phyloP scores from a whole-genome alignment of 2,113 vertebrate species.

The Plecotus auritus region DNA sequence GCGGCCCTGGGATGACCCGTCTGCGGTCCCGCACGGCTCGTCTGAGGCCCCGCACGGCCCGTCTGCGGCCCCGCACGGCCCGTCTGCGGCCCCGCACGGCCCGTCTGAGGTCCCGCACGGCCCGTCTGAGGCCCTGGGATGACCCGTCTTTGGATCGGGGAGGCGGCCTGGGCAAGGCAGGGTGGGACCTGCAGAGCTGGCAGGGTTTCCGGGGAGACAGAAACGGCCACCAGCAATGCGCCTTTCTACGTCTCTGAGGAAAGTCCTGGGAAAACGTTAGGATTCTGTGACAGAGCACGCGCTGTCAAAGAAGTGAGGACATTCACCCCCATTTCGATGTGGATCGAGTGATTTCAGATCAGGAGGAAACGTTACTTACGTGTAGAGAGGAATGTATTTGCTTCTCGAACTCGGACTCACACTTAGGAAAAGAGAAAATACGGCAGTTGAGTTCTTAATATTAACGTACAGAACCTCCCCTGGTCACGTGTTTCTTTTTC shows the following conservation, averaged over 20 bases:
- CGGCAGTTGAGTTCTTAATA: not conserved
- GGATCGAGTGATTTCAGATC: not conserved
- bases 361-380: conserved; percentile 67
- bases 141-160: not conserved
- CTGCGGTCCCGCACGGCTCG: too few species aligned
- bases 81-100: too few species aligned
- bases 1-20: too few species aligned
- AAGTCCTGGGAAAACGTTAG: not conserved
- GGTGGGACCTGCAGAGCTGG: accelerated
- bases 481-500: not conserved
- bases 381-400: conserved; percentile 80
- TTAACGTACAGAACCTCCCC: not conserved
- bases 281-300: not conserved
- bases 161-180: too few species aligned
- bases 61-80: too few species aligned
- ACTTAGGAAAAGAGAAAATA: conserved; percentile 64
- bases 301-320: not conserved
- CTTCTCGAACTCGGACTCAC: conserved; percentile 78
- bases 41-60: too few species aligned
- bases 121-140: not conserved
- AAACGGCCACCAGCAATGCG: not conserved
- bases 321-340: not conserved
- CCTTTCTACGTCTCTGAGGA: not conserved
- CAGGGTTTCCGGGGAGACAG: accelerated
- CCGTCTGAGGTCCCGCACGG: too few species aligned